phyloP scores from a whole-genome alignment of 2,797 vertebrate species.

The Steatocranus sp. region DNA sequence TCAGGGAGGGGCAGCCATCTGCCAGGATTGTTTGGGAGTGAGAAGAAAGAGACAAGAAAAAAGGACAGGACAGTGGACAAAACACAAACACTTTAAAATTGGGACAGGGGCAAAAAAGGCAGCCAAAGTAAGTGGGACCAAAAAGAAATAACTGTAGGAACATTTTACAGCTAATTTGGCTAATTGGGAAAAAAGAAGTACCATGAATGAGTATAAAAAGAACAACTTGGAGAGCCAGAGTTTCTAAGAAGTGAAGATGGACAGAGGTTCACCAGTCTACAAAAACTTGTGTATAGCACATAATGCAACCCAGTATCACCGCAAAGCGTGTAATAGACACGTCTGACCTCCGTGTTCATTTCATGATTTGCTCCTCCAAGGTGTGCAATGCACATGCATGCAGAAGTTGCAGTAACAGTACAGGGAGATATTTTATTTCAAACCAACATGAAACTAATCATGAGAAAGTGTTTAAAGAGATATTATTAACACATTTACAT shows the following conservation, averaged over 20 bases:
- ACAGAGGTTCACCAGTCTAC: neutral
- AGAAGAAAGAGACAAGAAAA: neutral
- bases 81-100: neutral
- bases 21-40: neutral
- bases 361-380: neutral
- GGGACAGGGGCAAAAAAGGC: neutral
- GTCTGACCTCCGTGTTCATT: accelerated
- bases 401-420: neutral
- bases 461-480: neutral
- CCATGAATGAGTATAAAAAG: accelerated
- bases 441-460: neutral
- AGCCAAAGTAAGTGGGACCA: neutral
- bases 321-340: accelerated
- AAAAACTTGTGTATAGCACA: neutral
- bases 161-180: neutral
- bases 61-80: neutral
- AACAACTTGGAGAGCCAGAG: neutral
- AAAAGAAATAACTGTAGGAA: neutral
- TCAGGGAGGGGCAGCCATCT: neutral
- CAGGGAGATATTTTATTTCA: neutral
- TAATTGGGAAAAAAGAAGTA: neutral
- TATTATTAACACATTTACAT: neutral
- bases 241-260: neutral
- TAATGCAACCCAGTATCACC: neutral
- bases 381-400: neutral